These are phyloP conservation scores for Apotomis betuletana DNA, from an alignment of 2,888 invertebrate species.

Conservation along the genomic window DNA sequence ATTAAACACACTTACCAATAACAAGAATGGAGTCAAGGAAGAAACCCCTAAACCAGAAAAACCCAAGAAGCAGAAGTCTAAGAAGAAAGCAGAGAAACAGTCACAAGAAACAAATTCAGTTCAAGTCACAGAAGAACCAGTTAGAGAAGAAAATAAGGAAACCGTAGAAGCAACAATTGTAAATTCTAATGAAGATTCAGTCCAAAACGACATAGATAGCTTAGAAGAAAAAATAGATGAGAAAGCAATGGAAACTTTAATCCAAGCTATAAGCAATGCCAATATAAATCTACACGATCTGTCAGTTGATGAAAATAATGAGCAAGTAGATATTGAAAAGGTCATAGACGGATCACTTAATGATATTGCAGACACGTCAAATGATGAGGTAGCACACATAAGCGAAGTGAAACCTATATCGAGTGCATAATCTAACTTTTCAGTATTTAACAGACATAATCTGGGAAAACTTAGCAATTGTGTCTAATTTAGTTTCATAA, in stretches of 20 bases:
- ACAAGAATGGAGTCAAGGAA: slow-evolving; percentile 57
- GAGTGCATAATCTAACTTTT: slow-evolving; percentile 42
- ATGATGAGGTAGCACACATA: slow-evolving; percentile 52
- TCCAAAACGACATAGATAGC: slow-evolving; percentile 37
- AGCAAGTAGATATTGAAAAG: slow-evolving; percentile 44
- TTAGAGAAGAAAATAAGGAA: slow-evolving; percentile 35
- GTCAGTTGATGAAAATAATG: slow-evolving; percentile 57
- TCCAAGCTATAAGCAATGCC: slow-evolving; percentile 69
- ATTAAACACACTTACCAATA: slow-evolving; percentile 75
- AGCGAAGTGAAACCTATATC: slow-evolving; percentile 56
- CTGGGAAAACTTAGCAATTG: slow-evolving; percentile 17
- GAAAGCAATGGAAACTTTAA: slow-evolving; percentile 65
- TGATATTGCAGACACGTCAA: slow-evolving; percentile 37
- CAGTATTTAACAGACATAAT: slow-evolving; percentile 29
- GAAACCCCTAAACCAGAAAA: slow-evolving; percentile 71
- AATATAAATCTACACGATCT: slow-evolving; percentile 66
- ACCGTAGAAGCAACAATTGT: slow-evolving; percentile 44
- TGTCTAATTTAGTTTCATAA: slow-evolving; percentile 9
- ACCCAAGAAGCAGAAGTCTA: slow-evolving; percentile 58
- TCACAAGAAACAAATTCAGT: slow-evolving; percentile 51
- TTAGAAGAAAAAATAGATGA: slow-evolving; percentile 60
- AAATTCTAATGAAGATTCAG: slow-evolving; percentile 15
- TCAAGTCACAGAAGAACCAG: slow-evolving; percentile 48
- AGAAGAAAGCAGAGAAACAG: slow-evolving; percentile 62
- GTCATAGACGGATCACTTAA: slow-evolving; percentile 44